Base-by-base conservation (phyloP, 1,140 invertebrate species). In the Tenebrio molitor region DNA sequence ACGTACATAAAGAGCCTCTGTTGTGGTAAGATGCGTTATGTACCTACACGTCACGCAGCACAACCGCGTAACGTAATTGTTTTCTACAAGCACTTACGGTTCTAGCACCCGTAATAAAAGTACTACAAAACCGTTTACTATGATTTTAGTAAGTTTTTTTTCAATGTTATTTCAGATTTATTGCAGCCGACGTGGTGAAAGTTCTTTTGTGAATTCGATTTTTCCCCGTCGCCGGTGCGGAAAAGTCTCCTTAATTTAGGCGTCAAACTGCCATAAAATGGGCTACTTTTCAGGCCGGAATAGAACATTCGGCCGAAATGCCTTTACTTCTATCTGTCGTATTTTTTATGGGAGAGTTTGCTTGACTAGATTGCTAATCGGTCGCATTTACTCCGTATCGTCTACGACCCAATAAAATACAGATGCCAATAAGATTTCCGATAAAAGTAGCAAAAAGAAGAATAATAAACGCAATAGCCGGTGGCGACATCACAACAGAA, bases 201-300 rank as follows among this genome's bases (percentile, higher is more conserved):
- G 50, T 58, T 21, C 44, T 50, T 15, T 58, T 29, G 2, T 4
- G 19, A 8, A 25, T 25, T 58, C n/a, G 10, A 58, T 25, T 58
- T 58, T 58, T 58, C 23, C 21, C 15, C 21, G n/a, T 29, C 50
- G 50, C 8, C 23, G 50, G 21, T 29, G 21, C 50, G 50, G 50
- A 58, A 58, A 58, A 58, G 50, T 58, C 50, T 58, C 23, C 50
- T 58, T 58, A 58, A 58, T 58, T 58, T 58, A 58, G 50, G 50
- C 50, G 50, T 58, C 50, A 58, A 58, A 58, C 50, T 58, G 50
- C 50, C 50, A 58, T 34, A 58, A 58, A 58, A 58, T 29, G 25
- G 50, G 21, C 50, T 58, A 58, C 23, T 58, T 58, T 29, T 58
- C 50, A 29, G 50, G 7, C 50, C 1, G 29, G 50, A 58, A 58